Evolutionary conservation across 2,113 vertebrate genomes (phyloP).

Genomic region (Sardina pilchardus): DNA sequence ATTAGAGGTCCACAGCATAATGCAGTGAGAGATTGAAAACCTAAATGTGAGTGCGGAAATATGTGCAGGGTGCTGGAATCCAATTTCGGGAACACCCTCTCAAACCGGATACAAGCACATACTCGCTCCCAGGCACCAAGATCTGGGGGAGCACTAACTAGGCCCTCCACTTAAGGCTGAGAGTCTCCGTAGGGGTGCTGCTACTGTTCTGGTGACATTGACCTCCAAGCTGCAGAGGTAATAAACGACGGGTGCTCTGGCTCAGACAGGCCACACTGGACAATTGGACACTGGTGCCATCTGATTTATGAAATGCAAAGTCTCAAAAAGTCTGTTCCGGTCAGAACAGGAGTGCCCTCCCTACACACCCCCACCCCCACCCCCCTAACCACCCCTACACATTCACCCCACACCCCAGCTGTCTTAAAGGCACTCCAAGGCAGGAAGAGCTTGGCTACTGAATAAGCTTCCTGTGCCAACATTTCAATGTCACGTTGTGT

Average conservation of each 20-base stretch:
- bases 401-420: conserved; percentile 47
- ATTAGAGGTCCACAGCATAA: conserved; percentile 19
- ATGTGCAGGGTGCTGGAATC: not conserved
- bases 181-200: not conserved
- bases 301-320: not conserved
- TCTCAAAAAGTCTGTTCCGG: not conserved
- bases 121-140: not conserved
- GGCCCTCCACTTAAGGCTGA: not conserved
- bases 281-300: not conserved
- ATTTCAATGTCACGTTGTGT: conserved; percentile 65
- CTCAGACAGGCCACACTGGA: not conserved
- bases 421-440: conserved; percentile 65
- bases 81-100: not conserved
- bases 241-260: not conserved
- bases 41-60: conserved; percentile 32
- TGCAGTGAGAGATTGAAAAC: conserved; percentile 34
- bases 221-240: not conserved
- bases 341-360: not conserved
- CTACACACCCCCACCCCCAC: not conserved
- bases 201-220: not conserved
- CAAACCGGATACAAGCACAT: not conserved
- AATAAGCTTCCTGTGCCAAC: conserved; percentile 68
- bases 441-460: conserved; percentile 64
- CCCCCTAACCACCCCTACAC: not conserved
- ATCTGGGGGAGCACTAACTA: not conserved